These are phyloP conservation scores for Echiichthys vipera DNA, from an alignment of 2,797 vertebrate species.

Conservation along the genomic window DNA sequence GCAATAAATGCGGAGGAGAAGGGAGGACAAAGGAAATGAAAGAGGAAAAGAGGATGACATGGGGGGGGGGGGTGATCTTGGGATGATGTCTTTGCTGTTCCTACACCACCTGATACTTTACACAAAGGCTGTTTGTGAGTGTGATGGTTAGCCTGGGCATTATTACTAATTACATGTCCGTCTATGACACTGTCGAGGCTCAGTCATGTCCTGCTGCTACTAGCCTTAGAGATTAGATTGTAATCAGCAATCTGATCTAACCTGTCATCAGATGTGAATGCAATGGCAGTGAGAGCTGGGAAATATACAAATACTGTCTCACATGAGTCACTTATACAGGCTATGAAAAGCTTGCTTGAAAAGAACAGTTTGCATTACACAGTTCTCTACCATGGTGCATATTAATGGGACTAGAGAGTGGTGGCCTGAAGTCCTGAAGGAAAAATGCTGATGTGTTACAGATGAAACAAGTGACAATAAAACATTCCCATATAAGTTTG, in stretches of 20 bases:
- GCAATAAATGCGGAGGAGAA: not conserved
- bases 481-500: not conserved
- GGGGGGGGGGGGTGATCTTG: slow-evolving; percentile 52
- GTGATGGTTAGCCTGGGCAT: slow-evolving; percentile 18
- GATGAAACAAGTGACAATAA: slow-evolving; percentile 15
- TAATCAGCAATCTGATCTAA: slow-evolving; percentile 17
- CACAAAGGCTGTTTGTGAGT: slow-evolving; percentile 36
- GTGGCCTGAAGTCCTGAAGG: not conserved
- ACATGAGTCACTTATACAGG: not conserved
- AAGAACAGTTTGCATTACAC: slow-evolving; percentile 7
- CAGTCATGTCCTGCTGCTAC: slow-evolving; percentile 22
- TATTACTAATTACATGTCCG: slow-evolving; percentile 22
- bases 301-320: slow-evolving; percentile 34
- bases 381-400: not conserved
- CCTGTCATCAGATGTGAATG: slow-evolving; percentile 18
- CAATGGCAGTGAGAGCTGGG: slow-evolving; percentile 5
- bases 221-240: slow-evolving; percentile 24
- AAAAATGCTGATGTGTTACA: not conserved
- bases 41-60: slow-evolving; percentile 43
- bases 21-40: slow-evolving; percentile 14
- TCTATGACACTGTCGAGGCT: slow-evolving; percentile 21
- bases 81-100: slow-evolving; percentile 44
- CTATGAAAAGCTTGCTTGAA: slow-evolving; percentile 19
- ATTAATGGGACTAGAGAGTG: slow-evolving; percentile 16
- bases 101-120: slow-evolving; percentile 8